A percentile compares a stretch with the other conserved stretches of the same genome.
These are phyloP conservation scores for Neomorphus geoffroyi DNA, from an alignment of 2,797 vertebrate species.

Conservation along the genomic window DNA sequence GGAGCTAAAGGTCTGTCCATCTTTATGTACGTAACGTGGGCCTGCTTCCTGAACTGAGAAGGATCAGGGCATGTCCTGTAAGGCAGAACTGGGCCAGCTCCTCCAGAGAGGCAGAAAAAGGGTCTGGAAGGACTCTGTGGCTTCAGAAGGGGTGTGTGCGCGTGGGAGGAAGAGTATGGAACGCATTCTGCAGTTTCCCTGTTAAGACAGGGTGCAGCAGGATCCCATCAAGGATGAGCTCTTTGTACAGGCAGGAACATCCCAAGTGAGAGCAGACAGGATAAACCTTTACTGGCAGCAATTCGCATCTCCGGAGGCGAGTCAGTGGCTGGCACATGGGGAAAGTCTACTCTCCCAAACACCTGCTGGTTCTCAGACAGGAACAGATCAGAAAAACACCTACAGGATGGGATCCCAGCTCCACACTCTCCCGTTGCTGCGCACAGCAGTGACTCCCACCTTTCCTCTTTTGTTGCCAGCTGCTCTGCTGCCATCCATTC, in stretches of 20 bases:
- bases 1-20: background rate
- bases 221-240: background rate
- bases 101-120: background rate
- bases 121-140: background rate
- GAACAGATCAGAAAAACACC: background rate
- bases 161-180: background rate
- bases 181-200: background rate
- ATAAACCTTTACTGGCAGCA: background rate
- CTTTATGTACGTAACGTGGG: fast-evolving
- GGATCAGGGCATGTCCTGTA: background rate
- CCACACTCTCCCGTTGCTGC: background rate
- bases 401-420: background rate
- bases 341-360: background rate
- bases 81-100: background rate
- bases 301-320: background rate
- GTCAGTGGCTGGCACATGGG: background rate
- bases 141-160: background rate
- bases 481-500: background rate
- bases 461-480: conserved; percentile 41
- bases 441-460: conserved; percentile 1
- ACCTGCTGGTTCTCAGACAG: background rate
- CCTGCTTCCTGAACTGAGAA: background rate
- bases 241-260: background rate
- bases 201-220: fast-evolving
- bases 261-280: background rate